Conservation (phyloP, 30 jellyfish, hydroid and myxozoan species). For the Nemopilema nomurai region DNA sequence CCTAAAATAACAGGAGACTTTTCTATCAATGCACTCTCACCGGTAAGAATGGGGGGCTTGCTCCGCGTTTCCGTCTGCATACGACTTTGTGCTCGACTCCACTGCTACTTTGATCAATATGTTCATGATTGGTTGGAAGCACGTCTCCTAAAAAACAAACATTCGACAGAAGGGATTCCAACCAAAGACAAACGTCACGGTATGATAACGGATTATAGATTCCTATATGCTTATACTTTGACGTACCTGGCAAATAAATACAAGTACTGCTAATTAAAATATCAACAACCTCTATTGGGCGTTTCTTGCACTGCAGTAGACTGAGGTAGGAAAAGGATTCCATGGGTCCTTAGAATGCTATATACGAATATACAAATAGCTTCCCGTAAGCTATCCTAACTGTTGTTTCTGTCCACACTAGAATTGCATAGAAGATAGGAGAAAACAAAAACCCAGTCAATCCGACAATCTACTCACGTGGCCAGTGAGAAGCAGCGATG, state of each 20-base stretch:
- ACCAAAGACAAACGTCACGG: neutral
- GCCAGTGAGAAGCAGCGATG: slow-evolving; percentile 84
- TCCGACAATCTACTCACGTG: slow-evolving; percentile 56
- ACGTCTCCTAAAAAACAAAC: slow-evolving; percentile 42
- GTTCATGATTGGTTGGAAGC: slow-evolving; percentile 91
- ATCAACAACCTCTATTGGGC: no score
- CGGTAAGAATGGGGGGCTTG: slow-evolving; percentile 81
- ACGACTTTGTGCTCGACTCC: slow-evolving; percentile 85
- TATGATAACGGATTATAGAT: neutral
- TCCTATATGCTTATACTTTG: no score
- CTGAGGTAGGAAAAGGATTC: no score
- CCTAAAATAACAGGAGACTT: no score
- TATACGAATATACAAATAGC: no score
- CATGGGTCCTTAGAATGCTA: no score
- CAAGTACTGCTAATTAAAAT: no score
- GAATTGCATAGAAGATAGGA: no score
- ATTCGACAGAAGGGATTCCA: neutral
- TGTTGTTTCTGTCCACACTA: no score
- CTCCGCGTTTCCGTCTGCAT: slow-evolving; percentile 84
- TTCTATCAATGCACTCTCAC: slow-evolving; percentile 35
- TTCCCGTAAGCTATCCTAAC: no score
- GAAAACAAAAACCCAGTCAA: neutral
- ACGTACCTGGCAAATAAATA: no score
- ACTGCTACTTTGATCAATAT: slow-evolving; percentile 79
- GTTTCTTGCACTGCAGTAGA: no score